These are phyloP conservation scores for Drosophila yooni DNA, from an alignment of 2,888 invertebrate genomes.

Conservation along the genomic window DNA sequence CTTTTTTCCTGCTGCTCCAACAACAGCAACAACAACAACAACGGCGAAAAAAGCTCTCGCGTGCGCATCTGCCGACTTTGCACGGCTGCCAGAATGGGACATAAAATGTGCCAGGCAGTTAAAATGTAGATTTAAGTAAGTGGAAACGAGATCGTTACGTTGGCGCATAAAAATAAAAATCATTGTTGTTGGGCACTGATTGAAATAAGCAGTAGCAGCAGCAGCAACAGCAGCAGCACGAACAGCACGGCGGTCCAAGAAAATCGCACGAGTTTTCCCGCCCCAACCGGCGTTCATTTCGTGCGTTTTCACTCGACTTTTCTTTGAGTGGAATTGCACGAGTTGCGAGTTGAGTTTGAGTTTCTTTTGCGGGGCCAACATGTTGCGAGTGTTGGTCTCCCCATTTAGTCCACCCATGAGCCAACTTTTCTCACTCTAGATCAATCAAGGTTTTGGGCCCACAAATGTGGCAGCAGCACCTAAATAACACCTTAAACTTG, in stretches of 20 bases:
- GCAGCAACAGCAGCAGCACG: slow-evolving; percentile 34
- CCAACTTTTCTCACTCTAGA: slow-evolving; percentile 27
- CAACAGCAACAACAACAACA: slow-evolving; percentile 18
- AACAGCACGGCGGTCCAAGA: slow-evolving; percentile 35
- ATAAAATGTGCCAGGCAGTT: slow-evolving; percentile 84
- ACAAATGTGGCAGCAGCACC: slow-evolving; percentile 42
- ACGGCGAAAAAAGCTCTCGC: slow-evolving; percentile 54
- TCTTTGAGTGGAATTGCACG: slow-evolving; percentile 65
- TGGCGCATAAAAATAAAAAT: slow-evolving; percentile 85
- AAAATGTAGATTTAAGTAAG: slow-evolving; percentile 86
- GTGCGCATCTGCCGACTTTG: slow-evolving; percentile 63
- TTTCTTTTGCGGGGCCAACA: slow-evolving; percentile 54
- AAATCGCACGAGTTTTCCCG: slow-evolving; percentile 57
- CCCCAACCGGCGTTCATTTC: slow-evolving; percentile 60
- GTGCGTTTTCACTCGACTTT: slow-evolving; percentile 60
- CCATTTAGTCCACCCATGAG: background rate
- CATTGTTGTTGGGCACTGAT: slow-evolving; percentile 84
- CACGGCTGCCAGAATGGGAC: slow-evolving; percentile 84
- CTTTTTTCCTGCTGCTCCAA: slow-evolving; percentile 37
- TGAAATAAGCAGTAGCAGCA: slow-evolving; percentile 79
- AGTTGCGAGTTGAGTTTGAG: slow-evolving; percentile 39
- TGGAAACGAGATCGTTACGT: slow-evolving; percentile 86
- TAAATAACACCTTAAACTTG: slow-evolving; percentile 75
- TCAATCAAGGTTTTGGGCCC: slow-evolving; percentile 57
- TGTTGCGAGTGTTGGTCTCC: slow-evolving; percentile 57